phyloP scores from a whole-genome alignment of 2,113 vertebrate genomes.

The Centropus unirufus region DNA sequence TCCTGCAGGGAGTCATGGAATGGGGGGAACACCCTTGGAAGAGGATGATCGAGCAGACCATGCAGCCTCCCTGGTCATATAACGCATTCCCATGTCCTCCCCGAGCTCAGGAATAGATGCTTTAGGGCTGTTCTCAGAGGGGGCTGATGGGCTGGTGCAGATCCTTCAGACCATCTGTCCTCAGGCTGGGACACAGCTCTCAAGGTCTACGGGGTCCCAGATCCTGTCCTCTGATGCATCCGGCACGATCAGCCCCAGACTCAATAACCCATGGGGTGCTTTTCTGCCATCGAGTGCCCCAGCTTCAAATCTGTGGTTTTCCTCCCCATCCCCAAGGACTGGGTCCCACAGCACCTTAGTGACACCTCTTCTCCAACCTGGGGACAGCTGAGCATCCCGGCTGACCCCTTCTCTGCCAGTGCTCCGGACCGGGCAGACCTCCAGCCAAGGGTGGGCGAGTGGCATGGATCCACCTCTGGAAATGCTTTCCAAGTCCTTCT shows the following conservation, averaged over 20 bases:
- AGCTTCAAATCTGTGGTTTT: neutral
- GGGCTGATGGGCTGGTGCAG: neutral
- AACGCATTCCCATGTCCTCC: neutral
- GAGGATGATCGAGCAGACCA: fast-evolving
- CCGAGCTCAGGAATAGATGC: neutral
- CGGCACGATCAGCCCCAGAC: neutral
- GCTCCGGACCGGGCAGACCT: neutral
- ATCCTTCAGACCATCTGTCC: neutral
- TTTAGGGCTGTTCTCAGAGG: neutral
- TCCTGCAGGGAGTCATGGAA: fast-evolving
- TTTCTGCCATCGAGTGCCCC: neutral
- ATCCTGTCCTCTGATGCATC: neutral
- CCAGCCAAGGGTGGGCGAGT: neutral
- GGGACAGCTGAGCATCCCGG: neutral
- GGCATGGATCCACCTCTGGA: neutral
- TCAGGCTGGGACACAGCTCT: neutral
- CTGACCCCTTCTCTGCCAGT: neutral
- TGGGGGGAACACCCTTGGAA: neutral
- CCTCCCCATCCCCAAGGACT: neutral
- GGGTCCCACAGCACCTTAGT: fast-evolving
- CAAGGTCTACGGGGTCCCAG: fast-evolving
- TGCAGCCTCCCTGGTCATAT: neutral
- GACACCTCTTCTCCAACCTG: neutral
- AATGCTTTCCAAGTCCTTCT: neutral
- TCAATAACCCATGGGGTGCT: neutral